A percentile compares a stretch with the other conserved stretches of the same genome.
These are phyloP conservation scores for Megaceryle alcyon DNA, from an alignment of 2,797 vertebrate species.

Conservation along the genomic window DNA sequence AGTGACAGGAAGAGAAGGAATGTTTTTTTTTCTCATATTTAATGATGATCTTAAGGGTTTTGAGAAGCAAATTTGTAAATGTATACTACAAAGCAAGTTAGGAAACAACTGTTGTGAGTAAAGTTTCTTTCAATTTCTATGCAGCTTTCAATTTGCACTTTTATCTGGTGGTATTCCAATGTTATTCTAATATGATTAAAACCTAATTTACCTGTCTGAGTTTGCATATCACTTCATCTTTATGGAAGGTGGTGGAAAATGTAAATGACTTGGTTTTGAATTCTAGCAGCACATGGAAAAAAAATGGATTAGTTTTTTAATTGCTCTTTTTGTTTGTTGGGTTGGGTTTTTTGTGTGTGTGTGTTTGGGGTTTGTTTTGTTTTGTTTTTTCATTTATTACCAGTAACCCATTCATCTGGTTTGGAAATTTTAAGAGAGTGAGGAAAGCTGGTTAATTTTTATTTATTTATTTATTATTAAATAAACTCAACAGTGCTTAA, in stretches of 20 bases:
- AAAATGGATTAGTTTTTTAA: background rate
- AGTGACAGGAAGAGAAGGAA: constrained; percentile 38
- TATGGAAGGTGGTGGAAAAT: background rate
- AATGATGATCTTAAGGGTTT: background rate
- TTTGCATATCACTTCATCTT: background rate
- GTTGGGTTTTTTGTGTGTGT: background rate
- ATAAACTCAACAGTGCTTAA: background rate
- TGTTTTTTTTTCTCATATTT: background rate
- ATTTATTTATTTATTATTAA: background rate
- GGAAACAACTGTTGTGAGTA: background rate
- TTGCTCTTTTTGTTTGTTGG: background rate
- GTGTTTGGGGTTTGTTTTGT: too few species aligned
- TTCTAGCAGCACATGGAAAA: background rate
- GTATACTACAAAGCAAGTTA: background rate
- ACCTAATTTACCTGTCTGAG: background rate
- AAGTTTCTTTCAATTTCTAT: background rate
- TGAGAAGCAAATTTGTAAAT: background rate
- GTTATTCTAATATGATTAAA: background rate
- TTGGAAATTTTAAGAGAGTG: background rate
- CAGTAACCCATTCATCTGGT: background rate
- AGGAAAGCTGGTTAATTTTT: background rate
- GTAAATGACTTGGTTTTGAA: background rate
- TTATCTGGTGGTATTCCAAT: background rate
- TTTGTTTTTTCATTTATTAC: background rate
- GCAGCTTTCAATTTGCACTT: background rate